These are phyloP conservation scores for Heliconius melpomene DNA, from an alignment of 1,140 invertebrate genomes.

Conservation along the genomic window DNA sequence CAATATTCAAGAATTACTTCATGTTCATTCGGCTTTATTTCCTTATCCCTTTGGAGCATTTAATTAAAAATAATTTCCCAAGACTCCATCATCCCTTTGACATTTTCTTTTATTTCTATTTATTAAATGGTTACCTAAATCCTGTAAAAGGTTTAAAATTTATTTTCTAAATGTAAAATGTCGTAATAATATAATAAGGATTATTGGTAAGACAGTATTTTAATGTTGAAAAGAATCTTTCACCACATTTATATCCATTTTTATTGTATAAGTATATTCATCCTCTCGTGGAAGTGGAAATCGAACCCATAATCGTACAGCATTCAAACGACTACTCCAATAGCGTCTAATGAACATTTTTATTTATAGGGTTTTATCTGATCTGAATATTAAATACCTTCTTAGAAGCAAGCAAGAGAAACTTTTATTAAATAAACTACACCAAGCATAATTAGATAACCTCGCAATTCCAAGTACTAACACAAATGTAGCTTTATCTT, in stretches of 20 bases:
- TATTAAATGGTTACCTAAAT: not conserved
- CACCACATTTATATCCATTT: no score
- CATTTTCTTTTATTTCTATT: not conserved
- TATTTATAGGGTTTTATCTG: conserved; percentile 4
- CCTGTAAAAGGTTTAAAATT: not conserved
- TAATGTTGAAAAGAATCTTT: no score
- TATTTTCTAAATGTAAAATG: no score
- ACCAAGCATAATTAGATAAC: conserved; percentile 5
- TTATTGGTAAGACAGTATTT: no score
- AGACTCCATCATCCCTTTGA: not conserved
- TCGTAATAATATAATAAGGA: no score
- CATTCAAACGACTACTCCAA: not conserved
- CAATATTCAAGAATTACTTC: not conserved
- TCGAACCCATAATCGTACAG: no score
- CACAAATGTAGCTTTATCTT: not conserved
- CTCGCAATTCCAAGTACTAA: not conserved
- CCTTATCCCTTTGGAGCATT: not conserved
- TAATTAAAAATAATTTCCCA: conserved; percentile 3
- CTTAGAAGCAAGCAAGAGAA: not conserved
- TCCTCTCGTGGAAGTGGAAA: no score
- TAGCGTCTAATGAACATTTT: not conserved
- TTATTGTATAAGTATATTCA: no score
- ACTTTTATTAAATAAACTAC: conserved; percentile 7
- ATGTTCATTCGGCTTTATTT: not conserved
- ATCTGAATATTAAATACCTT: not conserved